Percentiles rank a stretch among this genome's conserved stretches.
Conservation (phyloP, 92 coral and sea anemone species). For the Porites evermanni region DNA sequence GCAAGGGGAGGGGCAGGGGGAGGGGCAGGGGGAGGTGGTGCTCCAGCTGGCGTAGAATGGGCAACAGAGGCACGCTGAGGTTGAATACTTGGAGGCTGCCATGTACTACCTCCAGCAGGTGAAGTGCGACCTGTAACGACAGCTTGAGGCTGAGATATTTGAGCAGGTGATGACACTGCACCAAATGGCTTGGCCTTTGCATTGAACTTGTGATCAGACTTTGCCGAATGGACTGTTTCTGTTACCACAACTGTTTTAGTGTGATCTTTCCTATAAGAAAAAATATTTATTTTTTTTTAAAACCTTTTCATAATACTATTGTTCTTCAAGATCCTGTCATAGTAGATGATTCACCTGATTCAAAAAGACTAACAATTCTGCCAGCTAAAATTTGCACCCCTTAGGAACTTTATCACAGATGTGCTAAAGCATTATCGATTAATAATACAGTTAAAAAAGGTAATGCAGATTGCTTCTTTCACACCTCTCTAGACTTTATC, state of each 20-base stretch:
- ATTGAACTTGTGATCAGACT: slow-evolving; percentile 92
- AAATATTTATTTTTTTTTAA: no score
- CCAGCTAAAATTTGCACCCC: no score
- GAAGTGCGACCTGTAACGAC: slow-evolving; percentile 24
- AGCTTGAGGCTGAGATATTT: slow-evolving; percentile 20
- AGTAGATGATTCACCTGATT: no score
- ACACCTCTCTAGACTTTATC: no score
- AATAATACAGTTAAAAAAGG: no score
- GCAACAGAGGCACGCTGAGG: slow-evolving; percentile 63
- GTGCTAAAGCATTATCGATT: no score
- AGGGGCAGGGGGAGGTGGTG: slow-evolving; percentile 50
- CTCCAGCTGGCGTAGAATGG: slow-evolving; percentile 54
- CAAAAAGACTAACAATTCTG: no score
- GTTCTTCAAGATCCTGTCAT: no score
- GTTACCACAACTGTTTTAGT: slow-evolving; percentile 66
- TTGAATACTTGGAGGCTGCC: slow-evolving; percentile 57
- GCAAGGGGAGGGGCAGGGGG: not conserved
- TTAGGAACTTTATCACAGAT: no score
- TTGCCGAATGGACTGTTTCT: slow-evolving; percentile 85
- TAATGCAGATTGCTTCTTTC: no score
- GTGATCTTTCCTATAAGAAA: slow-evolving; percentile 50
- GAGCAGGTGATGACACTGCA: slow-evolving; percentile 59
- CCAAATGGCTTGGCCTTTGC: slow-evolving; percentile 98
- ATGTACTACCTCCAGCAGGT: slow-evolving; percentile 29
- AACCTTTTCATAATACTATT: no score